Base-by-base conservation (phyloP, 2,113 vertebrate genomes). In the Cebidichthys violaceus region DNA sequence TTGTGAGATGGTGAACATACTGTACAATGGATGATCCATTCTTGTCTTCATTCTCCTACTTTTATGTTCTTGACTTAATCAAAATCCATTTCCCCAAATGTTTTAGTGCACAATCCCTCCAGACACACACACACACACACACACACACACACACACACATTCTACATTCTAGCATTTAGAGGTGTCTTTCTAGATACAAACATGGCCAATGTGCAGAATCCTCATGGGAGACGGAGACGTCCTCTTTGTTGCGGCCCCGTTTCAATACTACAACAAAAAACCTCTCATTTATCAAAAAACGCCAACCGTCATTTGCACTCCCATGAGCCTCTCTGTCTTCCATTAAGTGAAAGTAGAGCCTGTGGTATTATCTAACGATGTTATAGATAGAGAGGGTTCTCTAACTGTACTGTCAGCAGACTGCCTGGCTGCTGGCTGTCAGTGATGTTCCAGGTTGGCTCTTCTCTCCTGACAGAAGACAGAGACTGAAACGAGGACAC, bases 381-480 rank as follows among this genome's bases (percentile, higher is more conserved):
- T 37, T 70, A 59, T 0, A 59, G 52, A 43, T 11, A n/a, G 13
- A 20, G 29, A 29, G 5, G n/a, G 52, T n/a, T n/a, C n/a, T n/a
- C 70, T 72, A 43, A 77, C 50, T 35, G 52, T 6, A 9, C 81
- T 37, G 89, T 59, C 83, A 84, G 81, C 89, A 90, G 88, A 79
- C 77, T 79, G 86, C 81, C 83, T 79, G 86, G 66, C 86, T 62
- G 77, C 81, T n/a, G 52, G 20, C 27, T 18, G 2, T 1, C 76
- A 0, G 8, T 39, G 17, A 78, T 60, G 75, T 9, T 64, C 33
- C 18, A 35, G 0, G 14, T 39, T 10, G 14, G 55, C n/a, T 66
- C 29, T 57, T 37, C 4, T 10, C 20, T 70, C 3, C 35, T 7
- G 4, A 61, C 31, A 22, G n/a, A 6, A 35, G 20, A 7, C 1